Evolutionary conservation across 2,113 vertebrate species (phyloP).

Genomic region (Hirundichthys speculiger): DNA sequence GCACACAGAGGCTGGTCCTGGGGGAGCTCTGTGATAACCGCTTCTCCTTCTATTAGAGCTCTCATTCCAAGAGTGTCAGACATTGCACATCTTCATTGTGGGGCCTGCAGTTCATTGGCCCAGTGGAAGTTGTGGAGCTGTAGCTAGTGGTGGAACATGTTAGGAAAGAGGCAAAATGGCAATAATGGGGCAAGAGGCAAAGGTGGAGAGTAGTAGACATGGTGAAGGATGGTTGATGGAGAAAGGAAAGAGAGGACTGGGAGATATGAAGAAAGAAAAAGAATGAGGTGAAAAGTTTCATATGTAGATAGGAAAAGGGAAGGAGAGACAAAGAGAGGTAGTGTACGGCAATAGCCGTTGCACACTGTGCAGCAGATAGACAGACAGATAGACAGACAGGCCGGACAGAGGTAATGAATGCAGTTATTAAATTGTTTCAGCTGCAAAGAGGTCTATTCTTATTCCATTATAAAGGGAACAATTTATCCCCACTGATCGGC

Average conservation of each 20-base stretch:
- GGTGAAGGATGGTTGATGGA: constrained; percentile 20
- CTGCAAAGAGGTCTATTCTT: constrained; percentile 99
- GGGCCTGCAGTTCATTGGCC: constrained; percentile 85
- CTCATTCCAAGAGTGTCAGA: constrained; percentile 97
- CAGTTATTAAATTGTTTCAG: constrained; percentile 99
- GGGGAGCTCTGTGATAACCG: constrained; percentile 92
- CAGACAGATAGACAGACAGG: constrained; percentile 61
- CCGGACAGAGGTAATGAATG: constrained; percentile 98
- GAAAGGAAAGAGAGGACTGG: constrained; percentile 15
- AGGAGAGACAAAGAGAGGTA: constrained; percentile 65
- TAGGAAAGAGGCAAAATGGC: constrained; percentile 14
- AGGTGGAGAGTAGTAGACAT: constrained; percentile 40
- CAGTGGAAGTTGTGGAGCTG: constrained; percentile 85
- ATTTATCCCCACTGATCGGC: constrained; percentile 99
- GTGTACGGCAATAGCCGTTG: constrained; percentile 47
- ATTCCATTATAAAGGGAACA: constrained; percentile 99
- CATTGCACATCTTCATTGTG: constrained; percentile 96
- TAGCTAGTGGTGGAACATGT: constrained; percentile 49
- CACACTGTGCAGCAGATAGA: constrained; percentile 70
- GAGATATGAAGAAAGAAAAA: constrained; percentile 38
- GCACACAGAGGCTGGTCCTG: constrained; percentile 88
- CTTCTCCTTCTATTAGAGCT: constrained; percentile 91
- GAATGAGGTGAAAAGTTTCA: constrained; percentile 63
- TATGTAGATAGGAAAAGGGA: constrained; percentile 50
- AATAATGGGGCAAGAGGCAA: constrained; percentile 32